Conservation (phyloP, 2,888 invertebrate species). For the Zootermopsis nevadensis region DNA sequence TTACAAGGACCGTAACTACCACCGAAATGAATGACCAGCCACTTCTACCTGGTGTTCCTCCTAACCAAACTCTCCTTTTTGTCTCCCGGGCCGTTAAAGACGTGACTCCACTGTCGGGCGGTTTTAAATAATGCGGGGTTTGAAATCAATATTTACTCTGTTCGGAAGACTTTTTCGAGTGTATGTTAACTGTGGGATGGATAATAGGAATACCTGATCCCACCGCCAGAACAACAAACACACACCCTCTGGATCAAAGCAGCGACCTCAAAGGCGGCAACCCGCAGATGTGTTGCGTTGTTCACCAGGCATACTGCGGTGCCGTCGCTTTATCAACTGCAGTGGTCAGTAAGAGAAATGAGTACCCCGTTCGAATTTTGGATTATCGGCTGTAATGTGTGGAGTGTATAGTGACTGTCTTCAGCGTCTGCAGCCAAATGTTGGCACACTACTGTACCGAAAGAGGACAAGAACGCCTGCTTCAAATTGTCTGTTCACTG, state of each 20-base stretch:
- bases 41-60: not conserved
- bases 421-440: no score
- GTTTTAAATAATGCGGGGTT: not conserved
- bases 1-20: not conserved
- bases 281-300: not conserved
- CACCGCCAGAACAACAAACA: constrained; percentile 12
- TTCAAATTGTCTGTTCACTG: no score
- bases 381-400: no score
- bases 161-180: constrained; percentile 15
- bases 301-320: no score
- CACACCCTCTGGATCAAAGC: not conserved
- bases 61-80: not conserved
- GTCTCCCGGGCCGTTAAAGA: not conserved
- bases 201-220: not conserved
- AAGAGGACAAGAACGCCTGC: no score
- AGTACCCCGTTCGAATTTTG: no score
- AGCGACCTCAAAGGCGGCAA: not conserved
- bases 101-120: not conserved
- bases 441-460: no score
- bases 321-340: no score
- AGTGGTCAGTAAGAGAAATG: no score
- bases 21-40: not conserved
- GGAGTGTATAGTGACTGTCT: no score
- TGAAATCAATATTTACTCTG: not conserved
- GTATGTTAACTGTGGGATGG: constrained; percentile 14